Percentiles rank a stretch among this genome's conserved stretches.
These are phyloP conservation scores for Zapus hudsonius DNA, from an alignment of 2,113 vertebrate genomes.

Conservation along the genomic window DNA sequence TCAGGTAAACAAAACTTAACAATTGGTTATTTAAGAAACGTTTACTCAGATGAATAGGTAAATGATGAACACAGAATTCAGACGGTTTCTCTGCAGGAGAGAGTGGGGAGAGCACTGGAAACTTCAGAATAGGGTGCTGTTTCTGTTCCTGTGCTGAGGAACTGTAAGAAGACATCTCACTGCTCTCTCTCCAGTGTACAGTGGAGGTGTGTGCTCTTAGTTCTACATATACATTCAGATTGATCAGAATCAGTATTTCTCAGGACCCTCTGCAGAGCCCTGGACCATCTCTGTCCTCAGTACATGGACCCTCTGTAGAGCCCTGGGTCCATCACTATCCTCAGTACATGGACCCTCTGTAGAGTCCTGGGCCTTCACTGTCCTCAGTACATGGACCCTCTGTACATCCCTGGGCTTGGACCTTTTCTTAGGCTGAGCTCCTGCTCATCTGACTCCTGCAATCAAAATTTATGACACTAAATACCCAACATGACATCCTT, in stretches of 20 bases:
- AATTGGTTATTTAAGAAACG: slow-evolving; percentile 32
- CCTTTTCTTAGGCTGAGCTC: neutral
- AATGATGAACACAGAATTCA: slow-evolving; percentile 39
- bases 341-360: neutral
- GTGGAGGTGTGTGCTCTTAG: too few species aligned
- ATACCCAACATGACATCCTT: neutral
- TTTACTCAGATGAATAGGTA: slow-evolving; percentile 23
- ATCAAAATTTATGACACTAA: neutral
- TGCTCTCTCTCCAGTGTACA: neutral
- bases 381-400: neutral
- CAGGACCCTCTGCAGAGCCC: neutral
- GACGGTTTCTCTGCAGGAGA: neutral
- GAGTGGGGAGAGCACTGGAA: too few species aligned
- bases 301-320: neutral
- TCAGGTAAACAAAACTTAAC: slow-evolving; percentile 30
- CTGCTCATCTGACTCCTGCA: neutral
- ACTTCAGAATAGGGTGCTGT: neutral
- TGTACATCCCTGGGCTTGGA: neutral
- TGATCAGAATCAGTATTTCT: neutral
- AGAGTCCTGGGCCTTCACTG: too few species aligned
- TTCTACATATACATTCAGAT: neutral
- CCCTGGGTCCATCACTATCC: neutral
- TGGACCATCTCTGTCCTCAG: neutral
- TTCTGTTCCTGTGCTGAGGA: neutral
- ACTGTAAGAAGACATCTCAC: neutral